phyloP scores from a whole-genome alignment of 2,888 invertebrate species.

The Drosophila demipolita region DNA sequence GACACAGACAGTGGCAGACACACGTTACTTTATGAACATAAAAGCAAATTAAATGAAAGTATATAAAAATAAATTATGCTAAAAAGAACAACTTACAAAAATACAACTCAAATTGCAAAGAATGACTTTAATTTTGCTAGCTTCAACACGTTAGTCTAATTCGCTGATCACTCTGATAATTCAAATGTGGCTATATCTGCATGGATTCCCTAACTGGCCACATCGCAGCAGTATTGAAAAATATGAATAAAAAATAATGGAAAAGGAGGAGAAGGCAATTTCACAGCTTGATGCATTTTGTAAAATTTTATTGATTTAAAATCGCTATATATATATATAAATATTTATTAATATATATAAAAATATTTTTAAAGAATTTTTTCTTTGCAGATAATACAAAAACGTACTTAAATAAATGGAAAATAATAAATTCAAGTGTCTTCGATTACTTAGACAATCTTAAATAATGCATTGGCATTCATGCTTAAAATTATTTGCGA shows the following conservation, averaged over 20 bases:
- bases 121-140: constrained; percentile 37
- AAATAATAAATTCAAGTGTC: background rate
- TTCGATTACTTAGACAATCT: background rate
- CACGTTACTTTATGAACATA: constrained; percentile 82
- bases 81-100: constrained; percentile 73
- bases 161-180: background rate
- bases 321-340: no score
- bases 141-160: background rate
- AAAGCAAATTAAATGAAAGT: constrained; percentile 80
- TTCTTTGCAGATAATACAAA: background rate
- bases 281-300: background rate
- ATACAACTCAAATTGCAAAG: constrained; percentile 61
- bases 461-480: background rate
- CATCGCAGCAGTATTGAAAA: background rate
- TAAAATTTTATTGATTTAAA: background rate
- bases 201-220: background rate
- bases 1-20: constrained; percentile 70
- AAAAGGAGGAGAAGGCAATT: background rate
- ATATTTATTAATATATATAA: no score
- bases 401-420: background rate
- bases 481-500: background rate
- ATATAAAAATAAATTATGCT: constrained; percentile 81
- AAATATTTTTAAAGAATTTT: background rate
- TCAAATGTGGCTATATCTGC: background rate
- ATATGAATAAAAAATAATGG: background rate